Conservation (phyloP, 1,140 invertebrate species). For the Temnothorax curvispinosus region DNA sequence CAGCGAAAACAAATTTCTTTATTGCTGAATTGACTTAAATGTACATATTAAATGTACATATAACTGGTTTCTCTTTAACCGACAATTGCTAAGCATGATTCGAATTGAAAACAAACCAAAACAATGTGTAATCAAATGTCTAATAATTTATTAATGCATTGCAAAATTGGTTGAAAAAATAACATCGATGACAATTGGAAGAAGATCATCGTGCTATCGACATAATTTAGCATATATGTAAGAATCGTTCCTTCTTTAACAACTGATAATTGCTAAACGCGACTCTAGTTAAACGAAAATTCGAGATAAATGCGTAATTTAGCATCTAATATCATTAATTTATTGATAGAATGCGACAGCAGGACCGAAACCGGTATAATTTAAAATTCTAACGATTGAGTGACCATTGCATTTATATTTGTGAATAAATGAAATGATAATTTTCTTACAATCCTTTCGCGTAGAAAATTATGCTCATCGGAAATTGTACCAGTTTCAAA, state of each 20-base stretch:
- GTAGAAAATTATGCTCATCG: not conserved
- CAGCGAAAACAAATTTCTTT: not conserved
- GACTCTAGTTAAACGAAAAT: not conserved
- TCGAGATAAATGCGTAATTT: conserved; percentile 1
- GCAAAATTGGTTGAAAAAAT: not conserved
- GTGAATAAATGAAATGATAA: not conserved
- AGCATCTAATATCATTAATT: conserved; percentile 11
- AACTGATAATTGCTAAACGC: conserved; percentile 4
- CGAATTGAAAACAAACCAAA: conserved; percentile 27
- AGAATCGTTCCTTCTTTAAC: conserved; percentile 12
- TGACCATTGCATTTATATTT: not conserved
- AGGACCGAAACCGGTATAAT: conserved; percentile 6
- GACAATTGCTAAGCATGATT: not conserved
- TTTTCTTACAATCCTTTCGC: not conserved
- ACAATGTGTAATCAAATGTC: conserved; percentile 27
- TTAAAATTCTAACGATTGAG: not conserved
- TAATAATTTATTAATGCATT: conserved; percentile 19
- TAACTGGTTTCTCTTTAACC: conserved; percentile 1
- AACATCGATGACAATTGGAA: not conserved
- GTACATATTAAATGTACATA: conserved; percentile 10
- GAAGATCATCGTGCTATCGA: not conserved
- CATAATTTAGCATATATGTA: not conserved
- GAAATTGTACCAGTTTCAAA: conserved; percentile 1
- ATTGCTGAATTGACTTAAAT: not conserved
- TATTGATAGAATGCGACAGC: not conserved